Evolutionary conservation across 1,140 invertebrate genomes (phyloP).

Genomic region (Zaprionus africanus): DNA sequence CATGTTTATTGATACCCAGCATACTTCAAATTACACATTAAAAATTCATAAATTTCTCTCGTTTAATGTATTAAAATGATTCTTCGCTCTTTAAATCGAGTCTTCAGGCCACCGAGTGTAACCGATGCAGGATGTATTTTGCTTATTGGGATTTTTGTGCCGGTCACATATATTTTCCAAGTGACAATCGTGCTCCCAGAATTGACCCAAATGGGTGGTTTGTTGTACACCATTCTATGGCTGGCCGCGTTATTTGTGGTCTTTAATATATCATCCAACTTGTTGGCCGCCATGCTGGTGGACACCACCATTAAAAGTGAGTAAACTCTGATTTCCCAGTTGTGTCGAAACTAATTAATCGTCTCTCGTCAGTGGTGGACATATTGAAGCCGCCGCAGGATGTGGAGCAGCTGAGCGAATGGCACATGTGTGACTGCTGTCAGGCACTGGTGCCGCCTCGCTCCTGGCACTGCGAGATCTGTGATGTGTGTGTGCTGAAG

Average conservation of each 20-base stretch:
- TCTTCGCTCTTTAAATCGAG: slow-evolving; percentile 50
- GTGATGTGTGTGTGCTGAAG: slow-evolving; percentile 93
- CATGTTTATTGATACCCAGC: slow-evolving; percentile 8
- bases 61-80: slow-evolving; percentile 53
- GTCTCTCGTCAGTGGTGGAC: slow-evolving; percentile 25
- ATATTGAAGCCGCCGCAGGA: slow-evolving; percentile 63
- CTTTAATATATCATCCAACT: slow-evolving; percentile 90
- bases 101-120: slow-evolving; percentile 37
- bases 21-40: slow-evolving; percentile 21
- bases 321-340: slow-evolving; percentile 46
- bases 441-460: slow-evolving; percentile 93
- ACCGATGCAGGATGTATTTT: slow-evolving; percentile 68
- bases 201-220: slow-evolving; percentile 84
- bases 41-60: slow-evolving; percentile 28
- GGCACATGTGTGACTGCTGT: slow-evolving; percentile 92
- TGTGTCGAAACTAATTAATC: slow-evolving; percentile 47
- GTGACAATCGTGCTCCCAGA: slow-evolving; percentile 88
- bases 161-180: slow-evolving; percentile 84
- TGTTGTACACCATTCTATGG: slow-evolving; percentile 87
- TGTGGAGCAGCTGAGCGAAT: slow-evolving; percentile 75
- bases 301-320: slow-evolving; percentile 89
- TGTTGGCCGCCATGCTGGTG: slow-evolving; percentile 89
- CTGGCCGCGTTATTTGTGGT: slow-evolving; percentile 89
- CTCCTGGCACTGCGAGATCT: slow-evolving; percentile 94
- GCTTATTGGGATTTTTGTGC: slow-evolving; percentile 58